Evolutionary conservation across 2,113 vertebrate genomes (phyloP), one percentile per base, ranked within the genome.

Genomic region (Oncorhynchus gorbuscha): DNA sequence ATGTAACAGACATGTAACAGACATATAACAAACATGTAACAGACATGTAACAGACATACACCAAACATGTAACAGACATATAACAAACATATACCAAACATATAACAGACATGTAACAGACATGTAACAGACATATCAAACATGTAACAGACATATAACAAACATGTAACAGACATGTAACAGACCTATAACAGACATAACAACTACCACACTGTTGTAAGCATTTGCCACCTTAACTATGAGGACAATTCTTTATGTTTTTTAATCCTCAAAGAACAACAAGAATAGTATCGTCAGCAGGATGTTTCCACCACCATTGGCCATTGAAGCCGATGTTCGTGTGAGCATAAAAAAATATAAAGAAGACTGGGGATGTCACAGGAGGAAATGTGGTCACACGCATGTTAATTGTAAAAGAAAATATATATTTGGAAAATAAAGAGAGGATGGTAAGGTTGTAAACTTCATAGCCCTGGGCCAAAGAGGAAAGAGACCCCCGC

Each of bases 391-490:
- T 83, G 87, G 83, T 83, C 74, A 75, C 74, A 75, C 75, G 77
- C 84, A 79, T 84, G 87, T 83, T 86, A 71, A 78, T 88, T 81
- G 83, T 88, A 90, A 89, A 84, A 84, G 89, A 90, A 81, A 85
- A 83, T 84, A 82, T 4, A 20, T 14, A 58, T 5, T 58, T 84
- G 89, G 89, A 89, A 82, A 90, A 90, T 91, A 90, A 84, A 89
- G 87, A 84, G 88, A 90, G 89, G 89, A 91, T 81, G 89, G 86
- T 86, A 75, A 85, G 81, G 90, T 90, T 90, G 89, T 89, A 89
- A 91, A 92, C 89, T 91, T 91, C 86, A 89, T 87, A 91, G 87
- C 84, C 83, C 5, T 79, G 81, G 71, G 75, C 73, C 0, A 76
- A 80, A 74, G 76, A 83, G 83, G 90, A 80, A 90, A 86, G 80